Evolutionary conservation across 2,888 invertebrate genomes (phyloP).

Genomic region (Caenorhabditis imperialis): DNA sequence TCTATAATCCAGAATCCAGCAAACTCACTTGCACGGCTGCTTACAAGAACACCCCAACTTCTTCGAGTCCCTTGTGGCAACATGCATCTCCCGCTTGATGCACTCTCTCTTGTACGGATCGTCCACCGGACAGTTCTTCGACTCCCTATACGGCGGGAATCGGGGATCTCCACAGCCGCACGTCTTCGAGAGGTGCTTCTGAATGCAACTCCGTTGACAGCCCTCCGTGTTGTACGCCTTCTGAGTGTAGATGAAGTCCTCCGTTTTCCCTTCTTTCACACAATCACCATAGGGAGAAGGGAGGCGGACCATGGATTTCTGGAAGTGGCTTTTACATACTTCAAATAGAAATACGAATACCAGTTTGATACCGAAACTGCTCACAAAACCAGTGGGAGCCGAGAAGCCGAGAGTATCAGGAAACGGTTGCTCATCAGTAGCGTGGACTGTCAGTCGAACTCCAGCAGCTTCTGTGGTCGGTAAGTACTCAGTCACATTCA

Average conservation of each 20-base stretch:
- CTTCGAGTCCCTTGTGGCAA: conserved; percentile 63
- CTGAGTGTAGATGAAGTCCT: conserved; percentile 73
- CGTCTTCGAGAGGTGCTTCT: conserved; percentile 60
- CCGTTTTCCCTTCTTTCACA: conserved; percentile 70
- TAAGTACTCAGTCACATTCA: conserved; percentile 75
- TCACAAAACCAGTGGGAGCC: conserved; percentile 77
- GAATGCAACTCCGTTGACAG: conserved; percentile 75
- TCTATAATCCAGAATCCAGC: no score
- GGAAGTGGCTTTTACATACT: no score
- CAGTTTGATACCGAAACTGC: conserved; percentile 75
- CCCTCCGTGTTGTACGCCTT: conserved; percentile 75
- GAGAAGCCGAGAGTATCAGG: conserved; percentile 76
- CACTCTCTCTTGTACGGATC: conserved; percentile 71
- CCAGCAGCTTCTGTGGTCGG: conserved; percentile 77
- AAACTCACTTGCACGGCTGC: conserved; percentile 74
- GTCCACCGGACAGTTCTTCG: conserved; percentile 73
- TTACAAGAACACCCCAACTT: conserved; percentile 67
- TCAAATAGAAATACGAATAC: conserved; percentile 35
- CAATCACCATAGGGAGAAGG: conserved; percentile 77
- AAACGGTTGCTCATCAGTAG: conserved; percentile 72
- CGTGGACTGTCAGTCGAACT: conserved; percentile 75
- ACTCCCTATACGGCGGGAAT: conserved; percentile 68
- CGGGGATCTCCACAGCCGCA: conserved; percentile 78
- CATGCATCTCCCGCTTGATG: conserved; percentile 65
- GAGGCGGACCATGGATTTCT: conserved; percentile 75